A percentile compares a stretch with the other conserved stretches of the same genome.
Conservation (phyloP, 2,113 vertebrate genomes). For the Urocynchramus pylzowi region DNA sequence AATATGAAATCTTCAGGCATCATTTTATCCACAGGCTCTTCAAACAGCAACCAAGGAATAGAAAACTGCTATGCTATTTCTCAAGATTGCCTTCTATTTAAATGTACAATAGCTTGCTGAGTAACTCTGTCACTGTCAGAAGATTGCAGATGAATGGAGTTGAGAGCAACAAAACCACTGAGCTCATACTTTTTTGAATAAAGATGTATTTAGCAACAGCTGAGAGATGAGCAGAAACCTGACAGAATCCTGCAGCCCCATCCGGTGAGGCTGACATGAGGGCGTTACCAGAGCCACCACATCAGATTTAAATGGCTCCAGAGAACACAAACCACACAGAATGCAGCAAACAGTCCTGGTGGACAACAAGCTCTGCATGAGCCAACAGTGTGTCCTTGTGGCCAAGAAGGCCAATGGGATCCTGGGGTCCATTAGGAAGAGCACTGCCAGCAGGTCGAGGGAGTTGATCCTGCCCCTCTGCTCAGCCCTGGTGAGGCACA, state of each 20-base stretch:
- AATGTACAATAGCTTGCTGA: background rate
- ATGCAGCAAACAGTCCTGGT: background rate
- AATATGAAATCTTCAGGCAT: background rate
- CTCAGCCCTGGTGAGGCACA: background rate
- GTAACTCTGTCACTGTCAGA: background rate
- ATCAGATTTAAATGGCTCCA: background rate
- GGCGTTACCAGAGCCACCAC: rapidly evolving
- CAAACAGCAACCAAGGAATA: background rate
- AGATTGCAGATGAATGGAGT: background rate
- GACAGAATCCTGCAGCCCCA: background rate
- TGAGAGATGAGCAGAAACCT: background rate
- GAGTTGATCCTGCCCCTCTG: background rate
- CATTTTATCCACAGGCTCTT: background rate
- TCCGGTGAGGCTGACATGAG: rapidly evolving
- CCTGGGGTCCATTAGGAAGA: background rate
- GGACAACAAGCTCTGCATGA: background rate
- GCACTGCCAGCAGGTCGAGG: rapidly evolving
- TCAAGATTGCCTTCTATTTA: background rate
- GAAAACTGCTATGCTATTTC: background rate
- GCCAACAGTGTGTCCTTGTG: too few species aligned
- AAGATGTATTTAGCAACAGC: background rate
- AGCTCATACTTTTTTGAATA: background rate
- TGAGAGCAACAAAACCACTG: background rate
- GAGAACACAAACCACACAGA: background rate
- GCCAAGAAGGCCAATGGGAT: background rate